Conservation (phyloP, 2,113 vertebrate genomes). For the Tetrao urogallus region DNA sequence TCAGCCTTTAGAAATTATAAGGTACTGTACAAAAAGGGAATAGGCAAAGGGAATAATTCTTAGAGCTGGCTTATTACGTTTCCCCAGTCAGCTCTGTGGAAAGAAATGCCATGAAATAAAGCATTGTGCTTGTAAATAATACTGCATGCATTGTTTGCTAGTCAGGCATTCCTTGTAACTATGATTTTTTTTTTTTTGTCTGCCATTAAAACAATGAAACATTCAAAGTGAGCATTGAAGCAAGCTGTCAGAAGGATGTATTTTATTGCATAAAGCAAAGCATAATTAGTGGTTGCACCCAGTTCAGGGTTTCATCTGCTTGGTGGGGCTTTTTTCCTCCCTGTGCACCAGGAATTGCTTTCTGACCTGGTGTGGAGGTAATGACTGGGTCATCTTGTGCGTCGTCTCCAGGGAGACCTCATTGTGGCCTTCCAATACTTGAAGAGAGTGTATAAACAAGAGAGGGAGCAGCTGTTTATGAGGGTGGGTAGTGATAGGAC, state of each 20-base stretch:
- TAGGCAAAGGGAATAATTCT: constrained; percentile 1
- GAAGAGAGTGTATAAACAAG: too few relatives aligned
- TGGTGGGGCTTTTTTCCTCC: not conserved
- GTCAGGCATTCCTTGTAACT: not conserved
- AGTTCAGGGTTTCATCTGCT: not conserved
- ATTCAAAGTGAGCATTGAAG: not conserved
- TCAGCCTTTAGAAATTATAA: constrained; percentile 22
- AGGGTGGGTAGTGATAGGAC: too few relatives aligned
- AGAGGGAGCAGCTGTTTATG: too few relatives aligned
- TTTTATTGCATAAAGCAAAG: not conserved
- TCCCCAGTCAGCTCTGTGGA: not conserved
- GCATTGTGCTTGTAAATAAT: constrained; percentile 34
- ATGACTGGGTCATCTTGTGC: not conserved
- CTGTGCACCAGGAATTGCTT: not conserved
- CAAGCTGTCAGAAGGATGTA: not conserved
- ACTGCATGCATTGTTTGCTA: not conserved
- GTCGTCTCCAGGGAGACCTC: not conserved
- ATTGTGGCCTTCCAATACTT: too few relatives aligned
- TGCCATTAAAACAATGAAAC: constrained; percentile 23
- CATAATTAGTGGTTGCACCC: not conserved
- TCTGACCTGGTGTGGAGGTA: not conserved
- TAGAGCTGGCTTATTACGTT: constrained; percentile 28
- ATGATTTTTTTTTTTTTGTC: not conserved
- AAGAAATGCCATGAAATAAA: constrained; percentile 25
- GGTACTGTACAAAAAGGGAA: not conserved